Percentiles rank a stretch among this genome's conserved stretches.
Conservation (phyloP, 2,113 vertebrate species). For the Phyllostomus discolor region DNA sequence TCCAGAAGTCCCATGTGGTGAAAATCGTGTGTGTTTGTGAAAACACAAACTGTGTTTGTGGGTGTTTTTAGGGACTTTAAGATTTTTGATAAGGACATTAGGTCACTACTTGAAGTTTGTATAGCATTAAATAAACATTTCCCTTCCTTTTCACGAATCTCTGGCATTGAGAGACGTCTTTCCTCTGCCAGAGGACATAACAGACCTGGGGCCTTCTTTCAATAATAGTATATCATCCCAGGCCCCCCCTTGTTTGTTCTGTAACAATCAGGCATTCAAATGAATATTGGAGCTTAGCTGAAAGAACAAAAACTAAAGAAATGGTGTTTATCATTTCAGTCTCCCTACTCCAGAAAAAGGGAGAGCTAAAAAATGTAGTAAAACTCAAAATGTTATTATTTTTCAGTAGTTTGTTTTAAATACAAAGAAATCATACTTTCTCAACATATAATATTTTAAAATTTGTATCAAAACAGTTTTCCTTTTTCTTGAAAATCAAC, state of each 20-base stretch:
- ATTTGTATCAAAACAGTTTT: slow-evolving; percentile 26
- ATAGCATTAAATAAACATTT: no score
- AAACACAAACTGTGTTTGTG: no score
- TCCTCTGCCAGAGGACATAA: no score
- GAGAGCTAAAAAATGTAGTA: background rate
- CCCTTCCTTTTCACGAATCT: no score
- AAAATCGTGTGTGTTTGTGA: no score
- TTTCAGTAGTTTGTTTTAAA: slow-evolving; percentile 35
- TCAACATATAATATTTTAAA: slow-evolving; percentile 36
- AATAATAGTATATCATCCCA: no score
- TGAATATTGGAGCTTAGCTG: background rate
- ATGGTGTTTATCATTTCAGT: background rate
- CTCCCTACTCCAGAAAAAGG: background rate
- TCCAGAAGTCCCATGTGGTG: background rate
- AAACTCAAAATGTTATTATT: slow-evolving; percentile 38
- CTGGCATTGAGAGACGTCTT: no score
- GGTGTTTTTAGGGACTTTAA: no score
- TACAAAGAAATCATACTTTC: background rate
- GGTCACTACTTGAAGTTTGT: no score
- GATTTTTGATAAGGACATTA: no score
- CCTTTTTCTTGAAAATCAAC: slow-evolving; percentile 43
- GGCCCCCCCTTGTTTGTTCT: no score
- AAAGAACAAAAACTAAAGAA: background rate
- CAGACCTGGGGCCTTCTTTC: no score
- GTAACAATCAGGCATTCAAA: slow-evolving; percentile 42